These are phyloP conservation scores for Atractosteus spatula DNA, from an alignment of 2,113 vertebrate genomes.

Conservation along the genomic window DNA sequence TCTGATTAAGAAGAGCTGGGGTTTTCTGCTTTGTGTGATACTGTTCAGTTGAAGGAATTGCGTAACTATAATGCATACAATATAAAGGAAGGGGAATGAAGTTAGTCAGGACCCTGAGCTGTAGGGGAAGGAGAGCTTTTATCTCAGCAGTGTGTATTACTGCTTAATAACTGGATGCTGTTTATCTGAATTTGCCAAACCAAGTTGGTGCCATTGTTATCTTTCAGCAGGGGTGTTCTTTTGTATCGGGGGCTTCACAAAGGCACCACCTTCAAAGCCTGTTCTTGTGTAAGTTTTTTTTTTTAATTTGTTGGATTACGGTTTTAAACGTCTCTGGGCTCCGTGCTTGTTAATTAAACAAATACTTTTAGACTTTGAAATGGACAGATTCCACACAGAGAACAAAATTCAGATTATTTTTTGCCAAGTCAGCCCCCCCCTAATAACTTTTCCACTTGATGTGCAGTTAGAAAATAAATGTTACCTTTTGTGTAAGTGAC, in stretches of 20 bases:
- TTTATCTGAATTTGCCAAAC: conserved; percentile 32
- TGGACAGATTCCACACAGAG: conserved; percentile 19
- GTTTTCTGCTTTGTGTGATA: conserved; percentile 30
- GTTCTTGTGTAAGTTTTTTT: conserved; percentile 31
- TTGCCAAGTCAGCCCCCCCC: neutral
- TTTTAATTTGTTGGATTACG: conserved; percentile 42
- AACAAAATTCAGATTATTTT: conserved; percentile 34
- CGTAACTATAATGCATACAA: neutral
- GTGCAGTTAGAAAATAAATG: neutral
- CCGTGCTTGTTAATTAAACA: conserved; percentile 40
- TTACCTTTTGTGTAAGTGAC: too few species aligned
- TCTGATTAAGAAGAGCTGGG: conserved; percentile 33
- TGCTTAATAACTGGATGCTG: conserved; percentile 24
- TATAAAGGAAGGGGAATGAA: conserved; percentile 1
- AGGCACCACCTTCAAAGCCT: conserved; percentile 27
- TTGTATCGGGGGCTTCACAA: conserved; percentile 26
- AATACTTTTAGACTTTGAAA: conserved; percentile 36
- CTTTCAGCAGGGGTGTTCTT: conserved; percentile 14
- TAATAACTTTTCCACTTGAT: neutral
- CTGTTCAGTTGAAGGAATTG: conserved; percentile 35
- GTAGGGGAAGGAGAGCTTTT: neutral
- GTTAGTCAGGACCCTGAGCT: conserved; percentile 14
- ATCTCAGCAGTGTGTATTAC: conserved; percentile 33
- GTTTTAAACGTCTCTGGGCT: conserved; percentile 41
- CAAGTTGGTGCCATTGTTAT: conserved; percentile 29